Percentiles rank a stretch among this genome's conserved stretches.
These are phyloP conservation scores for Megalops atlanticus DNA, from an alignment of 2,113 vertebrate species.

Conservation along the genomic window DNA sequence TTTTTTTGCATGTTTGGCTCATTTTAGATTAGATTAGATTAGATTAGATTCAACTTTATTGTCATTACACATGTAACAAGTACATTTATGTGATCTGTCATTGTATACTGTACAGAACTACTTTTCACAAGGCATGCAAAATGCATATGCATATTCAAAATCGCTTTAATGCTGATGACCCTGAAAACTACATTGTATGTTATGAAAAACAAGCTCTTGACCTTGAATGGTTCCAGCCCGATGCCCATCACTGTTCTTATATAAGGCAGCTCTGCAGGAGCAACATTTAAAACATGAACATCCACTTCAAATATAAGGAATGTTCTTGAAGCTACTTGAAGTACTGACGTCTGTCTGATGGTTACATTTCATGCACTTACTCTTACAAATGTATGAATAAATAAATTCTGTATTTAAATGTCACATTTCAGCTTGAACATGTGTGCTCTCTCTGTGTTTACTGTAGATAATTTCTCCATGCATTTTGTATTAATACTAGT, in stretches of 20 bases:
- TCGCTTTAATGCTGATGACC: background rate
- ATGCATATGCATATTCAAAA: background rate
- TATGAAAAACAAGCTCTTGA: background rate
- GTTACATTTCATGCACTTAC: background rate
- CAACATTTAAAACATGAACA: too few relatives aligned
- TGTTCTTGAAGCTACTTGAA: background rate
- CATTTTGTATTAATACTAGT: background rate
- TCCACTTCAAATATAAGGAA: background rate
- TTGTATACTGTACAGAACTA: background rate
- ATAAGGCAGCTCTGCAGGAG: too few relatives aligned
- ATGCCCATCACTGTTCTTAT: background rate
- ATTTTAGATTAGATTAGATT: too few relatives aligned
- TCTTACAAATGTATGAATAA: background rate
- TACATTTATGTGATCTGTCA: background rate
- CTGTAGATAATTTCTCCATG: background rate
- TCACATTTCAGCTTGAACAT: background rate
- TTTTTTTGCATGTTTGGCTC: background rate
- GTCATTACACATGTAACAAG: too few relatives aligned
- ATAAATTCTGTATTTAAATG: too few relatives aligned
- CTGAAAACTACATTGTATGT: background rate
- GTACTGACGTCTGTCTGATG: background rate
- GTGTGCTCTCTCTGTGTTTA: background rate
- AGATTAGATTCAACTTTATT: too few relatives aligned
- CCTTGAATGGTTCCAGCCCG: background rate
- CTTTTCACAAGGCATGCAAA: background rate